Base-by-base conservation (phyloP, 2,113 vertebrate genomes). In the Stigmatopora nigra region DNA sequence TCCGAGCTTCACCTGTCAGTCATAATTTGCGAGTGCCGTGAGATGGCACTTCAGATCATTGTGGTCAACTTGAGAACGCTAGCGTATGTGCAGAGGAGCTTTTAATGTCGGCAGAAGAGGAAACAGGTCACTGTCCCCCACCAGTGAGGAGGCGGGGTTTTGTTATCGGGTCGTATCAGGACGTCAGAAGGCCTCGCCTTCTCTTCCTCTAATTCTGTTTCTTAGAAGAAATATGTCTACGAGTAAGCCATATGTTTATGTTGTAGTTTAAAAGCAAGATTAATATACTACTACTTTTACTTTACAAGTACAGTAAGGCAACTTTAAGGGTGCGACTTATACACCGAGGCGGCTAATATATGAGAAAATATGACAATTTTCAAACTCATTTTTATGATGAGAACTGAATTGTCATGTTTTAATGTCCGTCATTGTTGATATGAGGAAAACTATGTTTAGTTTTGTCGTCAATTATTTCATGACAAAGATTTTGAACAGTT, bases 121-220 rank as follows among this genome's bases (percentile, higher is more conserved):
- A 12, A 38, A 31, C 10, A 9, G 7, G 48, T 52, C 17, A 52
- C 49, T 52, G 49, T 20, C 38, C 22, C 25, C 0, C 64, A 48
- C 4, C 10, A 38, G 59, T 17, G n/a, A 65, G 52, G 17, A n/a
- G 53, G 52, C 53, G 59, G 49, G 14, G 67, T 41, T 31, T 16
- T 13, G 20, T 65, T 61, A 78, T 75, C 70, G 46, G 38, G 57
- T 61, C 12, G 14, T 71, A 69, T 64, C 52, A 62, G 68, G 22
- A 69, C 51, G 41, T 64, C 48, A 63, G 68, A n/a, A 72, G 61
- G 45, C 65, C 62, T 68, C 25, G 63, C 20, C 49, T 22, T 2
- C 3, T 78, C 80, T 82, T 87, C 78, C 79, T 71, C 69, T 69
- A 35, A 72, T 81, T 77, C 59, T 72, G 64, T 68, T 35, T 59